phyloP scores from a whole-genome alignment of 1,140 invertebrate species.

The Pseudoatta argentina region DNA sequence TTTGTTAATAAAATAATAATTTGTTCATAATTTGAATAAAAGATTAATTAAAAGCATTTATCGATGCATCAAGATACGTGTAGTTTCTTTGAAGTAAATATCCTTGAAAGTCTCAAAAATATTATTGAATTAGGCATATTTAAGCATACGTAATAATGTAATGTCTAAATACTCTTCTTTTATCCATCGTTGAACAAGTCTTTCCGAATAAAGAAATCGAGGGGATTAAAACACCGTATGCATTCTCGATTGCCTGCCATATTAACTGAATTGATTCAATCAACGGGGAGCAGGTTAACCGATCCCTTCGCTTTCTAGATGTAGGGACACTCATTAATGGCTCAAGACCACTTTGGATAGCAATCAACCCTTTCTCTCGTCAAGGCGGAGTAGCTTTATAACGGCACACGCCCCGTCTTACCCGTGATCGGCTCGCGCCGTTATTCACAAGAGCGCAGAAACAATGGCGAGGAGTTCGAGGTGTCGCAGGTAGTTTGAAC shows the following conservation, averaged over 20 bases:
- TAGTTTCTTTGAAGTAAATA: too few relatives aligned
- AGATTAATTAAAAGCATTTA: too few relatives aligned
- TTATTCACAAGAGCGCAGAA: conserved; percentile 47
- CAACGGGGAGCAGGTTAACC: conserved; percentile 39
- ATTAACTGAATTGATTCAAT: conserved; percentile 57
- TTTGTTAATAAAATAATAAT: too few relatives aligned
- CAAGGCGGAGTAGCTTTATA: conserved; percentile 58
- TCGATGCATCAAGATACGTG: too few relatives aligned
- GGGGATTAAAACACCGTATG: neutral
- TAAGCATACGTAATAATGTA: neutral
- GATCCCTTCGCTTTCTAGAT: neutral
- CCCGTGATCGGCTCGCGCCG: conserved; percentile 34
- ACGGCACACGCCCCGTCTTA: conserved; percentile 70
- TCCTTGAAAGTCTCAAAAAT: too few relatives aligned
- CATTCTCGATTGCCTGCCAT: conserved; percentile 13
- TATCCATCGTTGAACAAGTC: neutral
- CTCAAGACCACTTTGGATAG: neutral
- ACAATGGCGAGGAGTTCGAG: conserved; percentile 60
- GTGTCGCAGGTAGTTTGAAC: conserved; percentile 64
- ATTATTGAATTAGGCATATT: neutral
- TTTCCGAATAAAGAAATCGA: conserved; percentile 2
- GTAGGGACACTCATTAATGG: conserved; percentile 55
- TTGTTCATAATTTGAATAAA: neutral
- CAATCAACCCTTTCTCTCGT: conserved; percentile 60
- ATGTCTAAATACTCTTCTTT: neutral